phyloP scores from a whole-genome alignment of 2,888 invertebrate species.

The Philhelius pedissequus region DNA sequence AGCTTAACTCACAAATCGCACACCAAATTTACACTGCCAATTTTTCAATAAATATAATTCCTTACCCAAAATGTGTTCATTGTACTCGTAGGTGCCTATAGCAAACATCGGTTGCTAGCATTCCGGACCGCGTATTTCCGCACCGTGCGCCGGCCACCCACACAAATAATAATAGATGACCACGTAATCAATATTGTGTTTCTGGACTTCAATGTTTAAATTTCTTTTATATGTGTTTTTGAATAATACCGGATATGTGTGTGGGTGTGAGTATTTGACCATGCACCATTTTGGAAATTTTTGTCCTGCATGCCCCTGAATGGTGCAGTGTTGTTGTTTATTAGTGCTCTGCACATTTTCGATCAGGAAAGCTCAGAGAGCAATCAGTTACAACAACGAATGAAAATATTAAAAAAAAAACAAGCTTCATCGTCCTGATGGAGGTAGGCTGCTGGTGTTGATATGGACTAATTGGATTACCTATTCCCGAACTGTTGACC shows the following conservation, averaged over 20 bases:
- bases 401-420: not conserved
- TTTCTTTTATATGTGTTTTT: constrained; percentile 14
- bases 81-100: no score
- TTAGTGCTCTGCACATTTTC: not conserved
- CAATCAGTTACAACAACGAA: constrained; percentile 14
- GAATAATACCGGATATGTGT: constrained; percentile 6
- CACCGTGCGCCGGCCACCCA: not conserved
- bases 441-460: constrained; percentile 49
- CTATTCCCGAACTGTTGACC: constrained; percentile 40
- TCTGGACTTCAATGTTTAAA: not conserved
- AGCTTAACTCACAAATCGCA: not conserved
- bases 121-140: not conserved
- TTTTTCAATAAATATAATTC: not conserved
- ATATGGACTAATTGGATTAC: constrained; percentile 64
- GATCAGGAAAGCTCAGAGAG: constrained; percentile 16
- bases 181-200: constrained; percentile 37
- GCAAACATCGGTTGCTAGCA: constrained; percentile 14
- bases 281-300: not conserved
- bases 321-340: not conserved
- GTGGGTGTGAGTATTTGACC: no score
- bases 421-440: constrained; percentile 8
- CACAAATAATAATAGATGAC: constrained; percentile 38
- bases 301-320: not conserved
- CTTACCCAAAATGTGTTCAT: no score
- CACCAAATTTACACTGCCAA: constrained; percentile 1